Percentiles rank a stretch among this genome's conserved stretches.
phyloP scores from a whole-genome alignment of 37 sponge, comb jelly and placozoan genomes.

The Axinella damicornis region DNA sequence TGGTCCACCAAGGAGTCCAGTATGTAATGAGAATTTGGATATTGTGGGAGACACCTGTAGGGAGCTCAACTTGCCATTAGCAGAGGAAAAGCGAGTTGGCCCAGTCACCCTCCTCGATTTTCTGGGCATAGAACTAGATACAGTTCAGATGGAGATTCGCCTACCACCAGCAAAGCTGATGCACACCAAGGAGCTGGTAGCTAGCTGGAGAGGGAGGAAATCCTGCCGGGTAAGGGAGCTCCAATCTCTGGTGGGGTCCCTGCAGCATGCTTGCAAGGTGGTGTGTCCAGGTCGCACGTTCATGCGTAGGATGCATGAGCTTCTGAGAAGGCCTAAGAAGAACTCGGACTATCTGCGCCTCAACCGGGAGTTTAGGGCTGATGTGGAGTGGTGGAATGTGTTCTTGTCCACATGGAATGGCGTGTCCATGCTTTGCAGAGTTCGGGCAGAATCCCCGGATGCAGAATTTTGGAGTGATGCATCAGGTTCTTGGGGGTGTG shows the following conservation, averaged over 20 bases:
- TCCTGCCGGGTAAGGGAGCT: no score
- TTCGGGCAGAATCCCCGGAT: not conserved
- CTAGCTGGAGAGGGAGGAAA: no score
- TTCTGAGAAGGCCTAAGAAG: no score
- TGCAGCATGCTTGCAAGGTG: no score
- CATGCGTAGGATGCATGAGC: no score
- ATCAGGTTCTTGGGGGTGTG: constrained; percentile 7
- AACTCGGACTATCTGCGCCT: not conserved
- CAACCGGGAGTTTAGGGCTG: not conserved
- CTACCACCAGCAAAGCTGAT: no score
- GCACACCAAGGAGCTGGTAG: no score
- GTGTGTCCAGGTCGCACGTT: no score
- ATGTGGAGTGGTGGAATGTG: no score
- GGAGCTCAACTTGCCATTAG: no score
- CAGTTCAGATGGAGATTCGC: no score
- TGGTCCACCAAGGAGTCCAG: not conserved
- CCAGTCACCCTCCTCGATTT: not conserved
- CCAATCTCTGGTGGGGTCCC: no score
- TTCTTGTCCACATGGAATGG: constrained; percentile 29
- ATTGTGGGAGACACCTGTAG: not conserved
- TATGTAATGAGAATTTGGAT: not conserved
- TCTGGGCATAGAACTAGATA: constrained; percentile 7
- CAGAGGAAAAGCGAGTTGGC: not conserved
- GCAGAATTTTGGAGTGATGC: not conserved
- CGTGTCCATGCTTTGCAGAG: not conserved